Conservation (phyloP, 2,888 invertebrate genomes). For the Mesorhabditis belari region DNA sequence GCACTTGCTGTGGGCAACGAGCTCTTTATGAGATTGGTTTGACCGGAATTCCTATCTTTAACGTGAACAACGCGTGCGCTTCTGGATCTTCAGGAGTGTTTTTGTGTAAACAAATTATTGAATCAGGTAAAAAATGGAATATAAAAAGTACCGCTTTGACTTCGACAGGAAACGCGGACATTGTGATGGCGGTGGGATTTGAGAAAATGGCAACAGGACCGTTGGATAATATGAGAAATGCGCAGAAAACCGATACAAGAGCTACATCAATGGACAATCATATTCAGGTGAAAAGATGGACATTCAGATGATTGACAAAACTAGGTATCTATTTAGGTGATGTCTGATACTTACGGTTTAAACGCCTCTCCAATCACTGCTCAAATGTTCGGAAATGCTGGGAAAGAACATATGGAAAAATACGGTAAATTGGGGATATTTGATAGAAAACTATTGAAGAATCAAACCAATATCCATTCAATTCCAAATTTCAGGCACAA, state of each 20-base stretch:
- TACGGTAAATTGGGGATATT: conserved; percentile 71
- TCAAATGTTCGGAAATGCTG: conserved; percentile 94
- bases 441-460: no score
- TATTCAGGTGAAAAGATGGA: conserved; percentile 46
- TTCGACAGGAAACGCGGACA: conserved; percentile 69
- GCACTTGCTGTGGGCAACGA: conserved; percentile 73
- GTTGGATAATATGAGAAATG: conserved; percentile 57
- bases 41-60: conserved; percentile 92
- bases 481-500: conserved; percentile 67
- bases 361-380: conserved; percentile 79
- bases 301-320: no score
- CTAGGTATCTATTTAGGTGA: conserved; percentile 61
- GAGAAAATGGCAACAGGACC: conserved; percentile 97
- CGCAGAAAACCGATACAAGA: conserved; percentile 64
- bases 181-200: conserved; percentile 86
- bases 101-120: conserved; percentile 83
- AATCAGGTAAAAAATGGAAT: conserved; percentile 63
- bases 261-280: conserved; percentile 65
- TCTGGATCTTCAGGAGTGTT: conserved; percentile 87
- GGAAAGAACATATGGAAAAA: conserved; percentile 86
- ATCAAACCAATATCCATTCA: no score
- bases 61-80: conserved; percentile 92
- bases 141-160: no score
- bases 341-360: conserved; percentile 76
- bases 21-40: conserved; percentile 87